Base-by-base conservation (phyloP, 2,797 vertebrate genomes). In the Champsocephalus esox region DNA sequence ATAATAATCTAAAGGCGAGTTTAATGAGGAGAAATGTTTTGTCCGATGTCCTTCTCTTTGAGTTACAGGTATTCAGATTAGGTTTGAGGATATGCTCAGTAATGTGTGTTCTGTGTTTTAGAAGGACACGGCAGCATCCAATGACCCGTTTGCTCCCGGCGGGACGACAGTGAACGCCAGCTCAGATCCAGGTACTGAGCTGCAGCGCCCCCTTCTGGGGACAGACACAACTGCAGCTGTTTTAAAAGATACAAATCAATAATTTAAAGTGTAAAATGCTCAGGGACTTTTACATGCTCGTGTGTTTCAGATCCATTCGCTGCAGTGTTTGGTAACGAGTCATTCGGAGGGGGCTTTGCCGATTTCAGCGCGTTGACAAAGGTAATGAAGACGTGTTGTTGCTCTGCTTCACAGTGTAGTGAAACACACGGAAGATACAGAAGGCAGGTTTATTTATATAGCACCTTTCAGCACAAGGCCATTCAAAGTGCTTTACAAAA, bases 111-210 rank as follows among this genome's bases (percentile, higher is more conserved):
- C 48, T 52, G 12, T 65, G 72, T 38, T 73, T 75, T 19, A 99
- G 98, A 95, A 95, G 87, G 97, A 97, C 52, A 46, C 92, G 14
- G 81, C 91, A 46, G 73, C 94, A 84, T 80, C 92, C 87, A 98
- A 99, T 72, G 98, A 99, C 84, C 98, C 98, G 2, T 99, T 99
- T 83, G 98, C 98, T 90, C 98, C 98, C 55, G 98, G 98, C 82
- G 98, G 98, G 73, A 98, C 96, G 4, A 89, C 95, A 84, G 95
- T 97, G 60, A 95, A 90, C n/a, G 65, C 95, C 77, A 94, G 93
- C 73, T 95, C 92, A 75, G 97, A 99, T 83, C 91, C 93, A 93
- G 98, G 98, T 99, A 95, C 64, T 56, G 61, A 51, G 48, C 6
- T 24, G 38, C 50, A 67, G 60, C 38, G 4, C 85, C 90, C 34